These are phyloP conservation scores for Sebastes vulpes DNA, from an alignment of 2,797 vertebrate genomes.

Conservation along the genomic window DNA sequence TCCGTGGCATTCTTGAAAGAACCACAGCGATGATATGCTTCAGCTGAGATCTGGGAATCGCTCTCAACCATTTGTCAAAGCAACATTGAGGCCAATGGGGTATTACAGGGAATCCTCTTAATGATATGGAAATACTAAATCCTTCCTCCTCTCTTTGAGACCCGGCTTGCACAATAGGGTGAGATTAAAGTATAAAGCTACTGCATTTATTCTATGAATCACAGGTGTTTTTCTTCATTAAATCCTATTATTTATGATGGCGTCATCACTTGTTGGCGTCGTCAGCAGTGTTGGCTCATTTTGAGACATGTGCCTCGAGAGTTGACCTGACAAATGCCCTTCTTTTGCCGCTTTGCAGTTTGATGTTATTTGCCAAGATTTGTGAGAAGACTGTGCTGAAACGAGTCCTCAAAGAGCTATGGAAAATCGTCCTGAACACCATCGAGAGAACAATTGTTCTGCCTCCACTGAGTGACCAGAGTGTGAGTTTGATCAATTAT, in stretches of 20 bases:
- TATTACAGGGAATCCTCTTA: slow-evolving; percentile 83
- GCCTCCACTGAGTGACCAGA: slow-evolving; percentile 94
- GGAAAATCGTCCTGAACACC: slow-evolving; percentile 97
- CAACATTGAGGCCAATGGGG: slow-evolving; percentile 79
- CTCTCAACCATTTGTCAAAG: slow-evolving; percentile 68
- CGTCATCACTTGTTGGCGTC: slow-evolving; percentile 8
- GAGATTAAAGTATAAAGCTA: slow-evolving; percentile 69
- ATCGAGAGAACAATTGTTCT: slow-evolving; percentile 97
- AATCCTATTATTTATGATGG: slow-evolving; percentile 27
- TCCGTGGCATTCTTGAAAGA: slow-evolving; percentile 48
- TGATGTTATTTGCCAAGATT: slow-evolving; percentile 97
- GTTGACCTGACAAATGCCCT: slow-evolving; percentile 45
- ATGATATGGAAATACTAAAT: slow-evolving; percentile 82
- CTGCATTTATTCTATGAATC: slow-evolving; percentile 50
- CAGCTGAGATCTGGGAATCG: slow-evolving; percentile 53
- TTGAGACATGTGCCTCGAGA: not conserved
- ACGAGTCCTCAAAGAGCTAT: slow-evolving; percentile 95
- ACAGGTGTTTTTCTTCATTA: slow-evolving; percentile 50
- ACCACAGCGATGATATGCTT: slow-evolving; percentile 25
- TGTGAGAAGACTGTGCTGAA: slow-evolving; percentile 99
- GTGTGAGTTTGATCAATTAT: slow-evolving; percentile 85
- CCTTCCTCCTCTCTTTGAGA: slow-evolving; percentile 70
- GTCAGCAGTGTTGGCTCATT: not conserved
- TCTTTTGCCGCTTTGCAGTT: slow-evolving; percentile 79
- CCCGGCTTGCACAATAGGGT: slow-evolving; percentile 58